These are phyloP conservation scores for Tigriopus californicus DNA, from an alignment of 2,888 invertebrate species.

Conservation along the genomic window DNA sequence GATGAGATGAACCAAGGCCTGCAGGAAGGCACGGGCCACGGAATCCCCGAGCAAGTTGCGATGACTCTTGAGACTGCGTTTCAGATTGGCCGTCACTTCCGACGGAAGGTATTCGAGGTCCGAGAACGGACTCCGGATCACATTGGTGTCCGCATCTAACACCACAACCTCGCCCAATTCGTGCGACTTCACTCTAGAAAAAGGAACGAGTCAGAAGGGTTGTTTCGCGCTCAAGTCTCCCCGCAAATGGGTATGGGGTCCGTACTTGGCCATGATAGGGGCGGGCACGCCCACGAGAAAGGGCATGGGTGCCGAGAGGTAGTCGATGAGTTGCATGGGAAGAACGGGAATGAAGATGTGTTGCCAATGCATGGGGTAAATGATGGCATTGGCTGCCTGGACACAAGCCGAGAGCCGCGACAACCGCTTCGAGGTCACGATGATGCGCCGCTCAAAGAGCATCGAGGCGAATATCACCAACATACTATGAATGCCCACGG, in stretches of 20 bases:
- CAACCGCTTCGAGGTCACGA: constrained; percentile 73
- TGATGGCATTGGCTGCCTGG: constrained; percentile 65
- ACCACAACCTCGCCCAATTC: constrained; percentile 89
- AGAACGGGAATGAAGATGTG: constrained; percentile 92
- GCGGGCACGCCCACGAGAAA: constrained; percentile 87
- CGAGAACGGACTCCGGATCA: constrained; percentile 65
- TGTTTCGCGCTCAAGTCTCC: constrained; percentile 30
- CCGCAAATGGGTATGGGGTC: constrained; percentile 31
- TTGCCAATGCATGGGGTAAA: constrained; percentile 98
- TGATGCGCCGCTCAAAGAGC: constrained; percentile 77
- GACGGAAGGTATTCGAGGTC: constrained; percentile 73
- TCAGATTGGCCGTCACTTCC: constrained; percentile 48
- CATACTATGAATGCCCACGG: constrained; percentile 87
- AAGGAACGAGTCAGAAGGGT: constrained; percentile 19
- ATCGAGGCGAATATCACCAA: constrained; percentile 85
- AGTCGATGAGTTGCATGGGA: constrained; percentile 70
- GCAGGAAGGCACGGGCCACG: constrained; percentile 51
- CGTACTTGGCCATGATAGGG: constrained; percentile 38
- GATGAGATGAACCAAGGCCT: constrained; percentile 76
- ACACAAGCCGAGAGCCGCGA: constrained; percentile 77
- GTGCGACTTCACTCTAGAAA: constrained; percentile 49
- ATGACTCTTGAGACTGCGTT: constrained; percentile 18
- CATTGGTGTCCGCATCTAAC: constrained; percentile 76
- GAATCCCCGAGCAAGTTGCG: constrained; percentile 15
- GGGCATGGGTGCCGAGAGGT: constrained; percentile 88